phyloP scores from a whole-genome alignment of 2,888 invertebrate genomes.

The Morpho helenor region DNA sequence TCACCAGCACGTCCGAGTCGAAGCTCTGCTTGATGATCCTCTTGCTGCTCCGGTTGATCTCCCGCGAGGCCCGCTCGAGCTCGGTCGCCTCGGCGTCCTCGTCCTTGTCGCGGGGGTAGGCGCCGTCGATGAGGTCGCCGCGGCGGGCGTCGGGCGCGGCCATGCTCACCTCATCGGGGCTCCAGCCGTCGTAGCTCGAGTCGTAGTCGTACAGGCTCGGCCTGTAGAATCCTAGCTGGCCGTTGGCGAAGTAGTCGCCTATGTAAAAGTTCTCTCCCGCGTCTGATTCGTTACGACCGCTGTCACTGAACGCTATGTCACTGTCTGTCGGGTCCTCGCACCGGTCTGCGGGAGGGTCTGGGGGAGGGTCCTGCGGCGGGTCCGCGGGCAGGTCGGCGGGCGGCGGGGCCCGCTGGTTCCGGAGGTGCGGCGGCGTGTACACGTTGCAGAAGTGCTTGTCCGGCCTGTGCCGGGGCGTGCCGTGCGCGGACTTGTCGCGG shows the following conservation, averaged over 20 bases:
- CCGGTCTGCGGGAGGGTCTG: conserved; percentile 41
- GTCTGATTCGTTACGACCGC: conserved; percentile 63
- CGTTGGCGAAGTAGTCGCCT: conserved; percentile 73
- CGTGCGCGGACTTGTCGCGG: conserved; percentile 56
- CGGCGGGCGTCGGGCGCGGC: conserved; percentile 52
- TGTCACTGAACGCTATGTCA: conserved; percentile 72
- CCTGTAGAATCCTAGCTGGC: conserved; percentile 67
- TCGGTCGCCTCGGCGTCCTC: conserved; percentile 79
- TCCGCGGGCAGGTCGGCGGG: conserved; percentile 44
- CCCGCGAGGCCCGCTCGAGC: conserved; percentile 79
- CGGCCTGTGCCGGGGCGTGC: conserved; percentile 59
- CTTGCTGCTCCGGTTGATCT: conserved; percentile 82
- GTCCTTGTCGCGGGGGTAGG: conserved; percentile 73
- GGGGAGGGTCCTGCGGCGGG: conserved; percentile 42
- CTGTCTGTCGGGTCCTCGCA: conserved; percentile 59
- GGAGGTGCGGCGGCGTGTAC: conserved; percentile 72
- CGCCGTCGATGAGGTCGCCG: conserved; percentile 68
- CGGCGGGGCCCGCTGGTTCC: conserved; percentile 60
- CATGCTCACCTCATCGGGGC: conserved; percentile 64
- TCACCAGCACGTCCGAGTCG: conserved; percentile 82
- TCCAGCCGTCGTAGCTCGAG: conserved; percentile 46
- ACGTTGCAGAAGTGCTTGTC: conserved; percentile 73
- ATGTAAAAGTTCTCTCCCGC: conserved; percentile 72
- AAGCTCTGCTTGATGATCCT: conserved; percentile 81
- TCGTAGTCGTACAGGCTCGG: conserved; percentile 62